Evolutionary conservation across 92 coral and sea anemone species (phyloP).

Genomic region (Diadumene lineata): DNA sequence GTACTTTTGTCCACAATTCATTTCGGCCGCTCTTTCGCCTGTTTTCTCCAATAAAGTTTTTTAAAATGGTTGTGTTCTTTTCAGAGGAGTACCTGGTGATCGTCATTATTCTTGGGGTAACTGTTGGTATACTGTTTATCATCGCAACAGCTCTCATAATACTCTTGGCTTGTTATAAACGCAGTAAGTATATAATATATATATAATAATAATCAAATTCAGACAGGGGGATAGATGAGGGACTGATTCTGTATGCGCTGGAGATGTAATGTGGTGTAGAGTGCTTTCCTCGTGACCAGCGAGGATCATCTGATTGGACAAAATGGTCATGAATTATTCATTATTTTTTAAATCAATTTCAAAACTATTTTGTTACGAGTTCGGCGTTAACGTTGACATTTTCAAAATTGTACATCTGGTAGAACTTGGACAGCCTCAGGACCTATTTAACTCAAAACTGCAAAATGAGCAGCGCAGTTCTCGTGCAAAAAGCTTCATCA

Average conservation of each 20-base stretch:
- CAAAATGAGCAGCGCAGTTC: no score
- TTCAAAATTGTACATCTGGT: no score
- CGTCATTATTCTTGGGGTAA: conserved; percentile 3
- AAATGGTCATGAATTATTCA: no score
- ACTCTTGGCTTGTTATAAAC: background rate
- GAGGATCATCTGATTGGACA: no score
- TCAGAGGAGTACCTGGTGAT: conserved; percentile 4
- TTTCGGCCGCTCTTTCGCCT: background rate
- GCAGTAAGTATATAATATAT: conserved; percentile 4
- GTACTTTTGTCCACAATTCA: background rate
- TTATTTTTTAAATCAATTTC: no score
- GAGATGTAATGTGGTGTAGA: background rate
- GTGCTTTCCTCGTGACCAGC: no score
- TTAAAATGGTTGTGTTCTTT: background rate
- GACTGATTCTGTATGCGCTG: background rate
- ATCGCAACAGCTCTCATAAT: background rate
- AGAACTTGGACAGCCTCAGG: no score
- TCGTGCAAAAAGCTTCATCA: no score
- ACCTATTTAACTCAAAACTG: no score
- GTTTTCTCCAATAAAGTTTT: background rate
- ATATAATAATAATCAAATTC: background rate
- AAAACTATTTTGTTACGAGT: no score
- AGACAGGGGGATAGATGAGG: background rate
- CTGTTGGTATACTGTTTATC: conserved; percentile 10
- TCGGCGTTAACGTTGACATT: no score